Base-by-base conservation (phyloP, 2,113 vertebrate genomes). In the Paralichthys olivaceus region DNA sequence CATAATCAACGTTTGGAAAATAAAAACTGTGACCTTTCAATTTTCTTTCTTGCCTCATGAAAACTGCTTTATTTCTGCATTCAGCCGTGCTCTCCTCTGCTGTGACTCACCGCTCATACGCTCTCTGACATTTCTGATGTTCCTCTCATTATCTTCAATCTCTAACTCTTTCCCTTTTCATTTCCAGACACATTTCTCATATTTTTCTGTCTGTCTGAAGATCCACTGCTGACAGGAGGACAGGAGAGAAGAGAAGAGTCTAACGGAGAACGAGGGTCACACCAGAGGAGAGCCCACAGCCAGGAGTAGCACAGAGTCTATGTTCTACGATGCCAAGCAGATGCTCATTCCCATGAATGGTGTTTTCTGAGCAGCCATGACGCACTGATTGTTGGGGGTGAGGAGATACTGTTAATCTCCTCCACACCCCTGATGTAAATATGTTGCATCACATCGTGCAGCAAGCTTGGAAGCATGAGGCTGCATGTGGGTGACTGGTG, bases 371-470 rank as follows among this genome's bases (percentile, higher is more conserved):
- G 70, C 56, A 79, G 72, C 53, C 55, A 77, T 26, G 55, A 45
- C 61, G 69, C 56, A 76, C 45, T 61, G 20, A 75, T 69, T 14
- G 4, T n/a, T n/a, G 20, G 17, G 51, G 66, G n/a, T 72, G 47
- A 78, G 62, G 19, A 63, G 54, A 26, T 53, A 37, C 34, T 7
- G 59, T 58, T 73, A 53, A 56, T 0, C 55, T 75, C 62, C 34
- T 49, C 62, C 45, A 58, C 43, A 45, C 20, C 54, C 53, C 43
- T 17, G 45, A 67, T 71, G 72, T 80, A 88, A 88, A 87, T 83
- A 69, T 60, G 70, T 51, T 67, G 63, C 37, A 71, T 73, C 47
- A 77, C 80, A 61, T 87, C 87, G 90, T 87, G 86, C 87, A 65
- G 79, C 62, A 80, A 62, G 72, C 82, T 67, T 68, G 51, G 75